These are phyloP conservation scores for Takifugu ocellatus DNA, from an alignment of 2,797 vertebrate species.

Conservation along the genomic window DNA sequence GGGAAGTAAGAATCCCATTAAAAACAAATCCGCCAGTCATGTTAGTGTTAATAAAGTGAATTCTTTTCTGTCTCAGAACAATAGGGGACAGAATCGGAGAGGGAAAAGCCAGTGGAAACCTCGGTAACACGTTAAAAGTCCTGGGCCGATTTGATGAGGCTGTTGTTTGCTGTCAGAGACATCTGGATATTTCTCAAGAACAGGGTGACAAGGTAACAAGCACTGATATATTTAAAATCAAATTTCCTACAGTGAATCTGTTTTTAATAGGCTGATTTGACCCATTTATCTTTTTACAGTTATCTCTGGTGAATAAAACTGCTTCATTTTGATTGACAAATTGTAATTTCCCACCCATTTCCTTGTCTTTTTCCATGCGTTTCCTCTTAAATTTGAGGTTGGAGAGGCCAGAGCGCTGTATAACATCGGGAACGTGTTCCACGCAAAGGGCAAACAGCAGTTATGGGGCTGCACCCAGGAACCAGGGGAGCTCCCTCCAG, in stretches of 20 bases:
- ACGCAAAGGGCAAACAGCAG: conserved; percentile 94
- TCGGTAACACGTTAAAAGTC: conserved; percentile 94
- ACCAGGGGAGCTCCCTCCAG: conserved; percentile 82
- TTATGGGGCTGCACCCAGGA: conserved; percentile 86
- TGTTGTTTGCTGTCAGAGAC: conserved; percentile 90
- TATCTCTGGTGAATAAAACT: too few species aligned
- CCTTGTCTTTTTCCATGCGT: background rate
- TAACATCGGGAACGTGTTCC: conserved; percentile 94
- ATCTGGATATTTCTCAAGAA: conserved; percentile 94
- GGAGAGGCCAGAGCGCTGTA: conserved; percentile 94
- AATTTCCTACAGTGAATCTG: background rate
- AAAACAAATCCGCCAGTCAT: conserved; percentile 22
- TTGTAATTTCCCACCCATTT: background rate
- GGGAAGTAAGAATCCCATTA: conserved; percentile 35
- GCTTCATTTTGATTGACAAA: background rate
- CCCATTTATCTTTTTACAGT: too few species aligned
- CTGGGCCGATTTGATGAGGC: conserved; percentile 94
- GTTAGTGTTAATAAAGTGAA: conserved; percentile 1
- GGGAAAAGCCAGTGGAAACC: conserved; percentile 95
- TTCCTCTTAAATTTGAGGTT: conserved; percentile 72
- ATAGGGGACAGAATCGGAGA: conserved; percentile 95
- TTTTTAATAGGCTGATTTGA: background rate
- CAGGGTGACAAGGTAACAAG: conserved; percentile 90
- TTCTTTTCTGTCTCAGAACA: conserved; percentile 73
- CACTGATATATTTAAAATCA: background rate